A percentile compares a stretch with the other conserved stretches of the same genome.
These are phyloP conservation scores for Pituophis catenifer DNA, from an alignment of 2,113 vertebrate species.

Conservation along the genomic window DNA sequence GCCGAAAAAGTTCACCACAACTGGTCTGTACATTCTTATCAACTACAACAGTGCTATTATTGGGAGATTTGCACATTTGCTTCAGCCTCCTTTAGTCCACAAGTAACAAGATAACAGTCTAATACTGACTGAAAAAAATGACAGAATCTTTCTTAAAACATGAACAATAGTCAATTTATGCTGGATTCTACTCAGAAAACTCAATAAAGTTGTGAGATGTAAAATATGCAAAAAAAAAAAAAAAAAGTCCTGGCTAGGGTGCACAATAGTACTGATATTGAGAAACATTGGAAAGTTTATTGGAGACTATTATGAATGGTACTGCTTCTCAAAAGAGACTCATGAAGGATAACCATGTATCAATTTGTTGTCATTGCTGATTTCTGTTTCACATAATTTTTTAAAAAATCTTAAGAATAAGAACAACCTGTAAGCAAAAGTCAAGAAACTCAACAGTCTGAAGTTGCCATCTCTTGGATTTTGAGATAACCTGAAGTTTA, in stretches of 20 bases:
- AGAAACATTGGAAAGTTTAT: not conserved
- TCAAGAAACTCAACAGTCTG: not conserved
- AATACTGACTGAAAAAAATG: not conserved
- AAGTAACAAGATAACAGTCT: not conserved
- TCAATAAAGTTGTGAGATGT: not conserved
- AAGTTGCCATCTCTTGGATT: not conserved
- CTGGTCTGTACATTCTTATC: not conserved
- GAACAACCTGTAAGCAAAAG: not conserved
- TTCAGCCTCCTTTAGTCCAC: not conserved
- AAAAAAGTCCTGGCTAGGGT: not conserved
- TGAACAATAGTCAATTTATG: not conserved
- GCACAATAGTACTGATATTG: not conserved
- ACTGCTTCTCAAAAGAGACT: not conserved
- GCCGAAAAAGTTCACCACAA: fast-evolving
- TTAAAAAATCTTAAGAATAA: not conserved
- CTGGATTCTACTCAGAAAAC: not conserved
- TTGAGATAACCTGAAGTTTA: not conserved
- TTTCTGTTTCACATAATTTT: not conserved
- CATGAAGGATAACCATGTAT: not conserved
- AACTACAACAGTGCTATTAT: not conserved
- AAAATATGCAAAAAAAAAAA: not conserved
- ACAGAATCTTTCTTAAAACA: not conserved
- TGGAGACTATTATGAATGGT: not conserved
- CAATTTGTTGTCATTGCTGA: not conserved
- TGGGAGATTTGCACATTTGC: not conserved